Evolutionary conservation across 2,113 vertebrate genomes (phyloP).

Genomic region (Ictalurus punctatus): DNA sequence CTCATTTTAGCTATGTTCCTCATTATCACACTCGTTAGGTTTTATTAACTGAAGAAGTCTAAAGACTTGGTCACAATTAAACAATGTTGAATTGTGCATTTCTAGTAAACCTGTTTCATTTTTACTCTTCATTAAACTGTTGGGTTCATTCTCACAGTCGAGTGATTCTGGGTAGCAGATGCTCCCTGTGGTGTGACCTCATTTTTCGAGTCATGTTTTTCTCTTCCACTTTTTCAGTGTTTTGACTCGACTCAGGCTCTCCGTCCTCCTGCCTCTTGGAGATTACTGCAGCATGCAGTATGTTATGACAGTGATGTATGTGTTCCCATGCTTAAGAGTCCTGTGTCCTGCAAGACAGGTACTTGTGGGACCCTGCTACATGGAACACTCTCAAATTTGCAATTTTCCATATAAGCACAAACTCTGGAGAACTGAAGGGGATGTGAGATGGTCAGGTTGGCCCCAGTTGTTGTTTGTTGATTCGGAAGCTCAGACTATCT

Average conservation of each 20-base stretch:
- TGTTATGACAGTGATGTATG: slow-evolving; percentile 46
- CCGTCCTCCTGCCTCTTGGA: slow-evolving; percentile 6
- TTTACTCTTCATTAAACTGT: neutral
- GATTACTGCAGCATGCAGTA: slow-evolving; percentile 15
- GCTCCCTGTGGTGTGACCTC: neutral
- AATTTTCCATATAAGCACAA: slow-evolving; percentile 12
- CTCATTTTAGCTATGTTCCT: neutral
- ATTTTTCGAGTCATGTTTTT: neutral
- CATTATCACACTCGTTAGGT: neutral
- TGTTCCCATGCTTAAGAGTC: slow-evolving; percentile 18
- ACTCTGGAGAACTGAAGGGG: slow-evolving; percentile 15
- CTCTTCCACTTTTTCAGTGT: slow-evolving; percentile 5
- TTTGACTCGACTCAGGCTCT: slow-evolving; percentile 36
- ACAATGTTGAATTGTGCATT: neutral
- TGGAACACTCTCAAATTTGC: slow-evolving; percentile 25
- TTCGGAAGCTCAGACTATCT: slow-evolving; percentile 2
- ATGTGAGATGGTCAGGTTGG: neutral
- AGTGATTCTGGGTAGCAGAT: neutral
- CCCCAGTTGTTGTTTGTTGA: slow-evolving; percentile 10
- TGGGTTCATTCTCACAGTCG: neutral
- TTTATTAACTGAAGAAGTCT: neutral
- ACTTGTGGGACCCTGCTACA: slow-evolving; percentile 28
- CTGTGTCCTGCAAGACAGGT: slow-evolving; percentile 33
- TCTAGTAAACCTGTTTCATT: neutral
- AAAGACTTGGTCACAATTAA: neutral